Evolutionary conservation across 2,797 vertebrate species (phyloP).

Genomic region (Melanotaenia maccullochi): DNA sequence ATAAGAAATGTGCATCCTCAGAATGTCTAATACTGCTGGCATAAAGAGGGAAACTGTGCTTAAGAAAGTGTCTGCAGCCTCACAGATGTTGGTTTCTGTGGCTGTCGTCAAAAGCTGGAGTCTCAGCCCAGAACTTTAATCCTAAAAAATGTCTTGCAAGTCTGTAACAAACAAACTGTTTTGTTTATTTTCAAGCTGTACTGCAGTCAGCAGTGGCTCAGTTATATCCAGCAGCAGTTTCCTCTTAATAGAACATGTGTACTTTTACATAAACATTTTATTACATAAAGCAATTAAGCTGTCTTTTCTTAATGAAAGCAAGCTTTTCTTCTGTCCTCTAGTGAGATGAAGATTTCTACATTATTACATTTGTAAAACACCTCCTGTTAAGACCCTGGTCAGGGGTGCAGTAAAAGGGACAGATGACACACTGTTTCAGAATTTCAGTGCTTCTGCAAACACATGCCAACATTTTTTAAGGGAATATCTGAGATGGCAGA

Average conservation of each 20-base stretch:
- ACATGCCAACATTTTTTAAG: neutral
- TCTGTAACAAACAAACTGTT: constrained; percentile 48
- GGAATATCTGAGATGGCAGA: neutral
- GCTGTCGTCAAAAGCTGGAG: constrained; percentile 38
- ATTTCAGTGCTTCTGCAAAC: neutral
- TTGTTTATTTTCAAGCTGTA: constrained; percentile 24
- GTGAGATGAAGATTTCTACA: constrained; percentile 16
- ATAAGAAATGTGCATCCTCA: constrained; percentile 69
- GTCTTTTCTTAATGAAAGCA: constrained; percentile 11
- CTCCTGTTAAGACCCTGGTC: neutral
- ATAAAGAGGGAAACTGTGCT: constrained; percentile 41
- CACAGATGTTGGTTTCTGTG: constrained; percentile 57
- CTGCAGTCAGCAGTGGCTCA: constrained; percentile 27
- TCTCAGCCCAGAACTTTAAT: constrained; percentile 44
- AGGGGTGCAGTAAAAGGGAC: constrained; percentile 27
- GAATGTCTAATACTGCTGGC: constrained; percentile 57
- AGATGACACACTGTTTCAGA: constrained; percentile 1
- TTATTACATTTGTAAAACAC: constrained; percentile 34
- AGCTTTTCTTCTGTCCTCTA: constrained; percentile 12
- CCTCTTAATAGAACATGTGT: constrained; percentile 27
- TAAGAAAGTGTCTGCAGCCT: constrained; percentile 51
- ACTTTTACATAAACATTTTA: constrained; percentile 21
- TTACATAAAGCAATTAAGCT: constrained; percentile 37
- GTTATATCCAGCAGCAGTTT: constrained; percentile 29
- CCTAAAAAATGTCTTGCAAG: constrained; percentile 55